A percentile compares a stretch with the other conserved stretches of the same genome.
phyloP scores from a whole-genome alignment of 2,888 invertebrate species.

The Rosalia funebris region DNA sequence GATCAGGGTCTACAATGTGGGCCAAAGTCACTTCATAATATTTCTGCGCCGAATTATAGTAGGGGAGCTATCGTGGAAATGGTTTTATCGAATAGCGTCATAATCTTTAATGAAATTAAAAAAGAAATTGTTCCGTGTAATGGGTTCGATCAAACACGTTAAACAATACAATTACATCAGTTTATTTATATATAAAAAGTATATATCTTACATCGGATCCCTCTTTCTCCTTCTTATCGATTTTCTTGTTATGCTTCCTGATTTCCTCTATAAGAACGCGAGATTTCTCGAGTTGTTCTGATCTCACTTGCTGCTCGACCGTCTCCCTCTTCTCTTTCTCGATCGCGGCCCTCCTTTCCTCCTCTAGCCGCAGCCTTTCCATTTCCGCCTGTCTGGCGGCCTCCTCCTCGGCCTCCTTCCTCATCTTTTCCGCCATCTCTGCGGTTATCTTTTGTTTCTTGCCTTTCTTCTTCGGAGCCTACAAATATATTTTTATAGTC shows the following conservation, averaged over 20 bases:
- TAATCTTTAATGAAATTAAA: too few species aligned
- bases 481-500: too few species aligned
- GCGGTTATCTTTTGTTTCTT: constrained; percentile 38
- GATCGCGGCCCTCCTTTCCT: constrained; percentile 52
- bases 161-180: too few species aligned
- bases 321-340: constrained; percentile 59
- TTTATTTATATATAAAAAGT: too few species aligned
- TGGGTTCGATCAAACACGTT: too few species aligned
- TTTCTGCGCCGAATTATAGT: too few species aligned
- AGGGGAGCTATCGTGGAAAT: too few species aligned
- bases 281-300: constrained; percentile 52
- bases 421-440: constrained; percentile 46
- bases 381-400: constrained; percentile 41
- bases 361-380: constrained; percentile 48
- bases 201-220: constrained; percentile 29
- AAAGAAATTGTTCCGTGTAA: too few species aligned
- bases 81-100: too few species aligned
- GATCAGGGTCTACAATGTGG: too few species aligned
- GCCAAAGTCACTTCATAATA: too few species aligned
- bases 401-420: constrained; percentile 46
- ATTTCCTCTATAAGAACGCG: constrained; percentile 31
- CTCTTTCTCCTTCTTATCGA: constrained; percentile 38
- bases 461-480: constrained; percentile 17
- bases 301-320: constrained; percentile 51
- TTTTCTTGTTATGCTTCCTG: constrained; percentile 30